phyloP scores from a whole-genome alignment of 2,797 vertebrate genomes.

The Eurystomus glaucurus region DNA sequence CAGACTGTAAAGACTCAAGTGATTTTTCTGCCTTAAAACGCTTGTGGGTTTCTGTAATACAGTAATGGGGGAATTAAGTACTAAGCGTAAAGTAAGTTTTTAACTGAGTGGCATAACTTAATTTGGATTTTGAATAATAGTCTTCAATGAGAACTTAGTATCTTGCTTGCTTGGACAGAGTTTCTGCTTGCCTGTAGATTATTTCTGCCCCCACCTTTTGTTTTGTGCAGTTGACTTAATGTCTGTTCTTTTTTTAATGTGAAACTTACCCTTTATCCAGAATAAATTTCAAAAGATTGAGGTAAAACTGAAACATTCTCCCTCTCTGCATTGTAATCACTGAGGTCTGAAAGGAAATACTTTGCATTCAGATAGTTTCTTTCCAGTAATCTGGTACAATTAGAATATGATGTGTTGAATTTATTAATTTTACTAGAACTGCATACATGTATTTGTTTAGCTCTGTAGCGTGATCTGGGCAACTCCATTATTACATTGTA shows the following conservation, averaged over 20 bases:
- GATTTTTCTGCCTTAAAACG: not conserved
- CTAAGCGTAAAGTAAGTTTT: not conserved
- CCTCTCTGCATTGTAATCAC: not conserved
- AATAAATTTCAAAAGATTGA: not conserved
- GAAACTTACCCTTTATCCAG: not conserved
- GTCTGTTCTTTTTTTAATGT: not conserved
- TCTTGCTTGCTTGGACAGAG: not conserved
- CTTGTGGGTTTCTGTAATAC: not conserved
- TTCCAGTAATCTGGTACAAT: not conserved
- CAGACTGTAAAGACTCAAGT: not conserved
- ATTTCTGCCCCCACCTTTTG: fast-evolving
- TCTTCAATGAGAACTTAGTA: not conserved
- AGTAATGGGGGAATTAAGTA: not conserved
- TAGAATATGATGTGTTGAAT: not conserved
- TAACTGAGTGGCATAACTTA: not conserved
- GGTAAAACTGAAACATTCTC: not conserved
- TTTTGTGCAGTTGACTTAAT: not conserved
- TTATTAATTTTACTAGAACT: not conserved
- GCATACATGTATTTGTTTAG: not conserved
- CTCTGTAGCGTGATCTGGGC: not conserved
- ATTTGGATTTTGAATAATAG: not conserved
- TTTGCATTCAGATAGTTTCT: not conserved
- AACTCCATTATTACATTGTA: not conserved
- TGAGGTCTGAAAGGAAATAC: not conserved
- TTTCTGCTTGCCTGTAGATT: not conserved